A percentile compares a stretch with the other conserved stretches of the same genome.
phyloP scores from a whole-genome alignment of 2,888 invertebrate species.

The Cataglyphis albicans region DNA sequence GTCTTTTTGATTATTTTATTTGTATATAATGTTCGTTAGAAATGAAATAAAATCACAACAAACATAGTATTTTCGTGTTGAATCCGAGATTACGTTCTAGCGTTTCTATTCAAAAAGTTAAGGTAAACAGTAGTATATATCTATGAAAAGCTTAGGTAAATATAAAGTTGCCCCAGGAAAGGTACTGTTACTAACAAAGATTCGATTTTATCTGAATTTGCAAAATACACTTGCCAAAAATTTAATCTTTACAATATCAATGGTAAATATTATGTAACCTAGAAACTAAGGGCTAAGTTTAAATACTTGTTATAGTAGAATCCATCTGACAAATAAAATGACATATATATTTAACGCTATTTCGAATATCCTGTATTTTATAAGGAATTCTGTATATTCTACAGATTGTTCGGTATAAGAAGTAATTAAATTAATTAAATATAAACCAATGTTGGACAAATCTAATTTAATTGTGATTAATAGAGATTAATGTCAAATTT shows the following conservation, averaged over 20 bases:
- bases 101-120: constrained; percentile 24
- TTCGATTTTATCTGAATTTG: not conserved
- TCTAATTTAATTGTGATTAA: constrained; percentile 9
- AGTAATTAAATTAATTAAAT: constrained; percentile 37
- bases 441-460: constrained; percentile 21
- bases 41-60: not conserved
- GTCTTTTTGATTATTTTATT: not conserved
- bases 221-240: constrained; percentile 17
- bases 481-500: not conserved
- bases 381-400: not conserved
- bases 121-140: constrained; percentile 21
- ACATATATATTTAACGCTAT: not conserved
- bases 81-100: not conserved
- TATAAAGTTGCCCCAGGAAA: constrained; percentile 23
- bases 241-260: not conserved
- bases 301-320: constrained; percentile 17
- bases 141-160: constrained; percentile 34
- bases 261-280: not conserved
- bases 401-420: not conserved
- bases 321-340: not conserved
- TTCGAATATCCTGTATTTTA: constrained; percentile 5
- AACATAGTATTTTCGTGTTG: not conserved
- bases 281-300: not conserved
- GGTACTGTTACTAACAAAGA: not conserved
- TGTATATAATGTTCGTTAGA: not conserved